Percentiles rank a stretch among this genome's conserved stretches.
phyloP scores from a whole-genome alignment of 1,140 invertebrate species.

The Zaprionus vittiger region DNA sequence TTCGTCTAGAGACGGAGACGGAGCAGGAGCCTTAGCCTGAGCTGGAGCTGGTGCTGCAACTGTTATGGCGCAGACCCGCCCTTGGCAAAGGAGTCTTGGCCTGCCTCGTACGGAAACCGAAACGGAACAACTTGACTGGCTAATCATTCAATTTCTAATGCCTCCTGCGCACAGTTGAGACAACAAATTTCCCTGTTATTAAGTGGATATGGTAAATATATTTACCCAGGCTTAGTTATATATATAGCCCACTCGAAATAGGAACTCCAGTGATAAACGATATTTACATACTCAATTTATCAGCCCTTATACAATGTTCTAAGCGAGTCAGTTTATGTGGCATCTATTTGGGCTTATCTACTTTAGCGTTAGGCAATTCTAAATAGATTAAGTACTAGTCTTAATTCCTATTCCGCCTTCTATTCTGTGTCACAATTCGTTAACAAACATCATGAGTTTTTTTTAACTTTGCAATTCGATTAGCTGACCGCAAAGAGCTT shows the following conservation, averaged over 20 bases:
- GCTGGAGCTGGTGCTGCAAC: neutral
- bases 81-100: neutral
- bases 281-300: constrained; percentile 3
- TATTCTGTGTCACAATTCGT: neutral
- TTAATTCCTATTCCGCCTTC: neutral
- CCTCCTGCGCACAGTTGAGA: constrained; percentile 18
- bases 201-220: constrained; percentile 38
- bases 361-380: neutral
- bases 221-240: constrained; percentile 16
- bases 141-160: constrained; percentile 60
- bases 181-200: constrained; percentile 42
- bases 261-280: neutral
- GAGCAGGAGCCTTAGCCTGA: neutral
- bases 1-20: constrained; percentile 43
- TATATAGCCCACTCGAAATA: neutral
- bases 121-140: constrained; percentile 13
- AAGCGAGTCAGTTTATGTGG: neutral
- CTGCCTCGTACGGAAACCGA: neutral
- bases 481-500: neutral
- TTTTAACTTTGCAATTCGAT: neutral
- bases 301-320: neutral
- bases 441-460: neutral
- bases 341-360: neutral
- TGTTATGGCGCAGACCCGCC: constrained; percentile 2
- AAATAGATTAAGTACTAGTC: neutral